Base-by-base conservation (phyloP, 2,888 invertebrate genomes). In the Tiliacea aurago region DNA sequence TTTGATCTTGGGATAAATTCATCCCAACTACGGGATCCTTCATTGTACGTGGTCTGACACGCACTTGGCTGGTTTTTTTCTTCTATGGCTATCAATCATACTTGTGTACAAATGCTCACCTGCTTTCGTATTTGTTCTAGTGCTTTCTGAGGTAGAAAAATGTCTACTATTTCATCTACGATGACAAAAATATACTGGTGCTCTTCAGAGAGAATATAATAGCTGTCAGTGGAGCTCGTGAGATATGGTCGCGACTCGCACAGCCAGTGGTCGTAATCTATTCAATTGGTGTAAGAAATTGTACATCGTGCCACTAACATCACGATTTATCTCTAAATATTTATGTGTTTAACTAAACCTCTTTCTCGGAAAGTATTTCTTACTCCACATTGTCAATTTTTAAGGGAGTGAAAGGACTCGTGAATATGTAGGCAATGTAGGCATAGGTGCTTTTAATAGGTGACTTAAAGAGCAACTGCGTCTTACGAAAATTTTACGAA, bases 251-350 rank as follows among this genome's bases (percentile, higher is more conserved):
- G 62, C 59, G 69, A 71, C 78, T 74, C 71, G 70, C 73, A 64
- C 73, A 71, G 59, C 66, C 20, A 70, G 76, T 71, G 74, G 83
- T 67, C 76, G 83, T 82, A 86, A 88, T 88, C 84, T 86, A 87
- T 87, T 87, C 83, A 83, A 87, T 85, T 77, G 70, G 73, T 80
- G 76, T 80, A 87, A 85, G 10, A 55, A 72, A 85, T 80, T 77
- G 70, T 85, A 87, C 81, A 84, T 75, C 78, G 76, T 80, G 80
- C 58, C 49, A 73, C 20, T 72, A 73, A 64, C 37, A 70, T 75
- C 68, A 80, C 33, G 51, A 55, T 76, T 49, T 51, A 45, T 56
- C 41, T 56, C 6, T n/a, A 18, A 53, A 18, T 41, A 41, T 23
- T 28, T 28, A n/a, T 51, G 20, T 68, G 18, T 33, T 28, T 20